These are phyloP conservation scores for Chrysaora quinquecirrha DNA, from an alignment of 30 jellyfish, hydroid and myxozoan genomes.

Conservation along the genomic window DNA sequence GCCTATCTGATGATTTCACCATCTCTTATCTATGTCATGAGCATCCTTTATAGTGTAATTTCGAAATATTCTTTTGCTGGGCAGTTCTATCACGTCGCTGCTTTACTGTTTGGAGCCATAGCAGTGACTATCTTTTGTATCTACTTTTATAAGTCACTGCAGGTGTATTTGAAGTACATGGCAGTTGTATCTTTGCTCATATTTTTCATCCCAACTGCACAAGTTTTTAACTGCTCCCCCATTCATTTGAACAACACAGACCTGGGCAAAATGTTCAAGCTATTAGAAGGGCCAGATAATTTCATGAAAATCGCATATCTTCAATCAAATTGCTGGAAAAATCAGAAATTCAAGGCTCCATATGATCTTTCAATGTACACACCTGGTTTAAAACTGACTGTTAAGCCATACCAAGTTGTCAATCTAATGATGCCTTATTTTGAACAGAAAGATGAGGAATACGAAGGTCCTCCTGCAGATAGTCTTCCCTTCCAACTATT, in stretches of 20 bases:
- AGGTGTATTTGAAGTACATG: conserved; percentile 43
- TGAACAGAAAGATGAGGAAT: conserved; percentile 23
- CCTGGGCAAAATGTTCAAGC: conserved; percentile 41
- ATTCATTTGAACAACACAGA: conserved; percentile 43
- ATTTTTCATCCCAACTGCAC: conserved; percentile 54
- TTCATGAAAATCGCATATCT: conserved; percentile 43
- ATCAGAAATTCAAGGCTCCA: conserved; percentile 47
- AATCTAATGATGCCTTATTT: conserved; percentile 42
- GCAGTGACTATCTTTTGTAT: conserved; percentile 21
- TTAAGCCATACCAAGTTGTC: conserved; percentile 49
- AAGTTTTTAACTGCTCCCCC: conserved; percentile 71
- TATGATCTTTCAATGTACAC: conserved; percentile 42
- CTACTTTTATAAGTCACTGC: conserved; percentile 45
- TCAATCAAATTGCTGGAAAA: conserved; percentile 41
- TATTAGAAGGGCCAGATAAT: conserved; percentile 23
- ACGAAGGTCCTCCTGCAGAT: conserved; percentile 61
- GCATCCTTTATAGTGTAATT: conserved; percentile 30
- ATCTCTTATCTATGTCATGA: conserved; percentile 27
- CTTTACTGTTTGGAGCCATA: conserved; percentile 29
- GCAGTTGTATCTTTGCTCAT: conserved; percentile 32
- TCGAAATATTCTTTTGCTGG: conserved; percentile 57
- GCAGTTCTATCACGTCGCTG: conserved; percentile 31
- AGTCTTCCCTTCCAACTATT: conserved; percentile 30
- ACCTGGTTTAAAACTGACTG: conserved; percentile 30
- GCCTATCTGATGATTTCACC: conserved; percentile 62